Base-by-base conservation (phyloP, 2,113 vertebrate species). In the Rhinopomastus cyanomelas region DNA sequence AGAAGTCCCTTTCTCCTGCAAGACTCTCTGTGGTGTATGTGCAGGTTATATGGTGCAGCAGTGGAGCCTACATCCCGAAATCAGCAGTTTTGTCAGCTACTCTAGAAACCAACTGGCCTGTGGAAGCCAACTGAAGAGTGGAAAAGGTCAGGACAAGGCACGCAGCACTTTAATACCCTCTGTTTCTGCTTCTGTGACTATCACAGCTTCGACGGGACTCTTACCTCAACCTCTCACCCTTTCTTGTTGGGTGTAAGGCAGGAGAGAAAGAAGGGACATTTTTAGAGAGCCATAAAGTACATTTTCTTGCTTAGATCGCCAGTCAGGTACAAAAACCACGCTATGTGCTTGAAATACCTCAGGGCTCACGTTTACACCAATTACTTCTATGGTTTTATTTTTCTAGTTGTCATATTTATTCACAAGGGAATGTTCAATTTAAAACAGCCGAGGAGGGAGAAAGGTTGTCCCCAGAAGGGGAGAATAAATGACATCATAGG, bases 291-390 rank as follows among this genome's bases (percentile, higher is more conserved):
- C 60, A 59, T 69, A 78, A 75, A 95, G 74, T 77, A 68, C 66
- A 88, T 69, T 84, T 51, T 92, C 34, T 90, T 79, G 79, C 61
- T 72, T 44, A 52, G 65, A 72, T 79, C 67, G 68, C 88, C 57
- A 79, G 80, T 89, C 84, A 96, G 68, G 87, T 83, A 80, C 76
- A 60, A 92, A 92, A 81, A 59, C 66, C 61, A 93, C 89, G 95
- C 87, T 95, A 87, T 95, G 82, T 92, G 85, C 94, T 95, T 95
- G 90, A 97, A 97, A 97, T 98, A 98, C 97, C 97, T 98, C 97
- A 97, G 89, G 87, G 95, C 88, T 96, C 94, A 68, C n/a, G 88
- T 98, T 97, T 97, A 97, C 92, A 93, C 91, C 52, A 72, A 88
- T 95, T 87, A 46, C 61, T 91, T 87, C 86, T 86, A 37, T 83